Base-by-base conservation (phyloP, 2,797 vertebrate genomes). In the Garrulus glandarius region DNA sequence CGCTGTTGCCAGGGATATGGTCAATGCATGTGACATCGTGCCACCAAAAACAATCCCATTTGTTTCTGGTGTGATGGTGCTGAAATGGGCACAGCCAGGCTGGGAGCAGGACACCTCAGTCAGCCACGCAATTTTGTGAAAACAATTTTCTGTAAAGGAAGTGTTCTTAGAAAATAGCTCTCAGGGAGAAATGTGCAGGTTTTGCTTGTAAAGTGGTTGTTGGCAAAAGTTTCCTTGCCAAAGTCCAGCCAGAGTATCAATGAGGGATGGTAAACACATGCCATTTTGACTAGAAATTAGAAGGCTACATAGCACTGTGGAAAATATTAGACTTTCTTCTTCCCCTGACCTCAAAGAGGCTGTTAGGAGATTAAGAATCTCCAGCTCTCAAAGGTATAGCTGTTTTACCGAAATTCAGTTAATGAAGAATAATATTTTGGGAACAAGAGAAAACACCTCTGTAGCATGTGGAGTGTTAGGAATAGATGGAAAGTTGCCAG, bases 1-100 rank as follows among this genome's bases (percentile, higher is more conserved):
- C 5, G 10, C 93, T 94, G 95, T 95, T 97, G 92, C 95, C 95
- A 93, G 71, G 96, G 95, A 92, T 94, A 96, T 94, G 44, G 84
- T 26, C 47, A 78, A 75, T 95, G 95, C 82, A 95, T 92, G 96
- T 12, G 50, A 94, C 95, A 94, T 57, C 1, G 6, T 85, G 93
- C 75, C 84, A 87, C 76, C 1, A 13, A 47, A 91, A 91, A 91
- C 95, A 94, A 95, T 96, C 76, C 46, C 37, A 10, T 79, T 93
- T 32, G 37, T 75, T 85, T 75, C 80, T 37, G 57, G 11, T 32
- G 37, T 13, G 53, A 56, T 17, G 39, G 52, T 53, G 78, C 91
- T 89, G 81, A 57, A 91, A 82, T 81, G 29, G 2, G 65, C 6
- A 11, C 57, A 65, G 56, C 61, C 68, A 11, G 39, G 18, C 43